phyloP scores from a whole-genome alignment of 2,797 vertebrate species.

The Pangasius djambal region DNA sequence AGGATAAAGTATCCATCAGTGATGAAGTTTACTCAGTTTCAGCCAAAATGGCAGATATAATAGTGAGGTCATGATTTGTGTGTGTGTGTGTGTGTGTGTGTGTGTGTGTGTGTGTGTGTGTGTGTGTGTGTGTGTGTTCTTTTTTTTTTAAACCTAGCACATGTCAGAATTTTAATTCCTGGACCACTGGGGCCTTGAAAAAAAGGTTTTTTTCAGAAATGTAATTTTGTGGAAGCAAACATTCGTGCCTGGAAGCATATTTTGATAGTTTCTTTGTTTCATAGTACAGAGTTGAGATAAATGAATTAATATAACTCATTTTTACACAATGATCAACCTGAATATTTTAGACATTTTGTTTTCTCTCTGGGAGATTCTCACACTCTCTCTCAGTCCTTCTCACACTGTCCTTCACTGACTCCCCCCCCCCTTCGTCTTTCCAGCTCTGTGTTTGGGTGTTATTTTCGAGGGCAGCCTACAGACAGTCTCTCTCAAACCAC shows the following conservation, averaged over 20 bases:
- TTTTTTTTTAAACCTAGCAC: not conserved
- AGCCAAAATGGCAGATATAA: no score
- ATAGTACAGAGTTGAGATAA: not conserved
- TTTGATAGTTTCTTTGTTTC: constrained; percentile 1
- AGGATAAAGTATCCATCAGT: not conserved
- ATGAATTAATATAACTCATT: not conserved
- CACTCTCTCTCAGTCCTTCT: not conserved
- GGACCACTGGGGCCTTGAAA: not conserved
- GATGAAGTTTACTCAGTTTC: not conserved
- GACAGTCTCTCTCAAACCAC: constrained; percentile 46
- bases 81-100: not conserved
- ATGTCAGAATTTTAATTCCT: not conserved
- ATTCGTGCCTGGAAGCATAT: not conserved
- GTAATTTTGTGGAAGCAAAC: not conserved
- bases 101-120: no score
- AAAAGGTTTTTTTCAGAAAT: not conserved
- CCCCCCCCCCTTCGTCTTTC: not conserved
- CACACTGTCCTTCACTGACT: not conserved
- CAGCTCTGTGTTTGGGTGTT: constrained; percentile 33
- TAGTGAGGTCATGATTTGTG: not conserved
- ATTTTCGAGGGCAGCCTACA: constrained; percentile 35
- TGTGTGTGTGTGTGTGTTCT: no score
- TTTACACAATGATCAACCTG: not conserved
- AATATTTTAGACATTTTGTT: not conserved
- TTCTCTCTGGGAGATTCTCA: not conserved